phyloP scores from a whole-genome alignment of 1,140 invertebrate genomes.

The Chrysomallon squamiferum region DNA sequence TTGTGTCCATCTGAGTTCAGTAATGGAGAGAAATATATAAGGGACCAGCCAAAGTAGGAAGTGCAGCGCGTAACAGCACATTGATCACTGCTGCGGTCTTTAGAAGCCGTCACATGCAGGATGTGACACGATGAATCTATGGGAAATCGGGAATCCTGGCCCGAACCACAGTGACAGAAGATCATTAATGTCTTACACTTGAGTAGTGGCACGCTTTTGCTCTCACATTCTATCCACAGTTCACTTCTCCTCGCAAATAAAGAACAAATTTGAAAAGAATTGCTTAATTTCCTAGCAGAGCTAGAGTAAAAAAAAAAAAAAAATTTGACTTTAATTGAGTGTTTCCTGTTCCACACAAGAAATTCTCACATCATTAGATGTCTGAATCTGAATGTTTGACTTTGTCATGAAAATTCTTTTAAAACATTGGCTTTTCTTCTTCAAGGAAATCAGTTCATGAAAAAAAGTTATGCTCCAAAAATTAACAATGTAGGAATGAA shows the following conservation, averaged over 20 bases:
- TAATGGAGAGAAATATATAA: conserved; percentile 11
- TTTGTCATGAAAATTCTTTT: too few species aligned
- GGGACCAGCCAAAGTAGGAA: conserved; percentile 4
- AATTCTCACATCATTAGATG: too few species aligned
- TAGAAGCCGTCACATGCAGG: conserved; percentile 4
- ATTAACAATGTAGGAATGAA: too few species aligned
- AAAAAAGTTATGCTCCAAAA: too few species aligned
- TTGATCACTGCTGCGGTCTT: conserved; percentile 6
- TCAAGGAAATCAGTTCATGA: too few species aligned
- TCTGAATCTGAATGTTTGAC: too few species aligned
- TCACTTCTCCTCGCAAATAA: background rate
- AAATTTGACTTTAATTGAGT: conserved; percentile 1
- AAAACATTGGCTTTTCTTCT: too few species aligned
- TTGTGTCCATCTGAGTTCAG: conserved; percentile 5
- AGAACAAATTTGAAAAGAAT: conserved; percentile 16
- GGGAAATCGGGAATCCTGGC: background rate
- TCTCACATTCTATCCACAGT: background rate
- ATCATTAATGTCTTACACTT: conserved; percentile 5
- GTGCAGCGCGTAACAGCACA: background rate
- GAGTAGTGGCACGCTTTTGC: background rate
- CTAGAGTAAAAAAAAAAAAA: too few species aligned
- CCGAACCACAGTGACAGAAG: background rate
- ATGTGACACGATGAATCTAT: conserved; percentile 3
- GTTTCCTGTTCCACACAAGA: background rate
- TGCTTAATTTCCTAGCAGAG: conserved; percentile 12